These are phyloP conservation scores for Coilia nasus DNA, from an alignment of 2,797 vertebrate species.

Conservation along the genomic window DNA sequence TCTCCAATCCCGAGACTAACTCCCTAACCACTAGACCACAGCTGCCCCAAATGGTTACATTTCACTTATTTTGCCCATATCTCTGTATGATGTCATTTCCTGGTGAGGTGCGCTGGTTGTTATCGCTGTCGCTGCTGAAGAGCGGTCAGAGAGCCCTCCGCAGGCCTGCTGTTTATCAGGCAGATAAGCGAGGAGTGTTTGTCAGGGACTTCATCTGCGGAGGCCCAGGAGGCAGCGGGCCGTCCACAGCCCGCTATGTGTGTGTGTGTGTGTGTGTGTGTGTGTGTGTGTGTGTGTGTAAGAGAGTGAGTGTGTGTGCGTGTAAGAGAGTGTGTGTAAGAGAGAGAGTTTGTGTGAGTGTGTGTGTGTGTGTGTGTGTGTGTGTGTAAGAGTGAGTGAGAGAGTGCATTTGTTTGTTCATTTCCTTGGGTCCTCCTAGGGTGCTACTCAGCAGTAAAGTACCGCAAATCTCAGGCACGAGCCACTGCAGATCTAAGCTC, in stretches of 20 bases:
- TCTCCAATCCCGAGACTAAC: no score
- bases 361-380: background rate
- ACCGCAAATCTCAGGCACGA: constrained; percentile 65
- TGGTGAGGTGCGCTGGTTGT: background rate
- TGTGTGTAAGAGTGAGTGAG: background rate
- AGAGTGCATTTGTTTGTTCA: constrained; percentile 32
- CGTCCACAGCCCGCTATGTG: background rate
- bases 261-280: background rate
- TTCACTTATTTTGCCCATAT: background rate
- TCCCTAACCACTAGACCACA: no score
- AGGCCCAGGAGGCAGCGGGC: background rate
- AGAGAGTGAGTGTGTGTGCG: no score
- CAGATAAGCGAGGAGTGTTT: background rate
- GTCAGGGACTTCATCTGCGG: background rate
- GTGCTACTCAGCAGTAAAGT: constrained; percentile 56
- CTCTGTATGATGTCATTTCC: background rate
- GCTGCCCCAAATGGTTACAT: background rate
- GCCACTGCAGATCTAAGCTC: constrained; percentile 65
- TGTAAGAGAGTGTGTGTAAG: no score
- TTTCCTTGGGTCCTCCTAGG: constrained; percentile 33
- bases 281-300: no score
- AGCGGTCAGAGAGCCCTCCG: background rate
- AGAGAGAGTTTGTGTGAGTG: background rate
- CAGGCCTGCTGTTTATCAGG: background rate
- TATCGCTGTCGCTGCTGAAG: background rate